Base-by-base conservation (phyloP, 2,113 vertebrate genomes). In the Thermophis baileyi region DNA sequence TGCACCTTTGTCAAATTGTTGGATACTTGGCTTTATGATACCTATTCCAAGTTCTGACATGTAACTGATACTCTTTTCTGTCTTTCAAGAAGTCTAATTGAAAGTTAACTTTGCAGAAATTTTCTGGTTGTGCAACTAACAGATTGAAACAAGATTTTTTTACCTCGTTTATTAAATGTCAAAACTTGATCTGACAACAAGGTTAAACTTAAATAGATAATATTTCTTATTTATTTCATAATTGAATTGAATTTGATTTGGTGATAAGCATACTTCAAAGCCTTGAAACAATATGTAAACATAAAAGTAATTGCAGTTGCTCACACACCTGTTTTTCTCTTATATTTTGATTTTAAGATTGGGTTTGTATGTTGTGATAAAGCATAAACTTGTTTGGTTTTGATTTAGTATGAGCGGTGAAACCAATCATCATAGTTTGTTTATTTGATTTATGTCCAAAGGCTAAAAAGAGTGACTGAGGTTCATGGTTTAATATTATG, bases 161-260 rank as follows among this genome's bases (percentile, higher is more conserved):
- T 88, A 63, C 7, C 35, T 88, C 47, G 6, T 24, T 91, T 46
- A 20, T 92, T 55, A 89, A 74, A 85, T 92, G 25, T 47, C 53
- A 10, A 1, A 93, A 93, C 40, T 40, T 91, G 93, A 9, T 40
- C 25, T 89, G 50, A 27, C 92, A 91, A 24, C 55, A 16, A 94
- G 89, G 12, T 55, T 92, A 46, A 90, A 81, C 0, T 63, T 81
- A 89, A 54, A 49, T 0, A 88, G 54, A 55, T 27, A 16, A n/a
- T 46, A 7, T 44, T 89, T 89, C 46, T 40, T 53, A n/a, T 54
- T 89, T 93, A 74, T 81, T 91, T 55, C 40, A n/a, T 69, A 35
- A 74, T 24, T 88, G 27, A 2, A 0, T 49, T 87, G 35, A 2
- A 0, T 49, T 87, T 9, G 55, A 6, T 87, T 6, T 1, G 18